A percentile compares a stretch with the other conserved stretches of the same genome.
phyloP scores from a whole-genome alignment of 2,113 vertebrate species.

The Chlorodrepanis virens region DNA sequence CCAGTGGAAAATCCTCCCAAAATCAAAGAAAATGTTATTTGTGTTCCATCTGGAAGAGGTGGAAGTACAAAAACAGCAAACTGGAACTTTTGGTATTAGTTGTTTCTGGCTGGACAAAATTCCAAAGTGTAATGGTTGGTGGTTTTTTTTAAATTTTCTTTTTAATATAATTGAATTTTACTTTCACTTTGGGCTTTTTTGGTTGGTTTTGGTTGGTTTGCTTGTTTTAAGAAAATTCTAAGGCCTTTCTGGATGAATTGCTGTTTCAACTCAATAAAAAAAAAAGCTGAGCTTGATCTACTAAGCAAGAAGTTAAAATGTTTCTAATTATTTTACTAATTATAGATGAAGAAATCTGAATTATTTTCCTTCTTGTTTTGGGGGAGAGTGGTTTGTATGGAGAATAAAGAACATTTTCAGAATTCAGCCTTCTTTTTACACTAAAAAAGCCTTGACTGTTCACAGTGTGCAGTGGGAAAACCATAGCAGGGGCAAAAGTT shows the following conservation, averaged over 20 bases:
- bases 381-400: neutral
- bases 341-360: neutral
- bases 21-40: neutral
- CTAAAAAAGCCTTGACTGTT: neutral
- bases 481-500: neutral
- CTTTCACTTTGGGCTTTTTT: neutral
- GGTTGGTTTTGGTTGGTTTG: neutral
- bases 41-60: neutral
- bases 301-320: neutral
- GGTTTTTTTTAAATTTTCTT: neutral
- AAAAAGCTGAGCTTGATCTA: neutral
- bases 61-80: neutral
- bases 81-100: rapidly evolving
- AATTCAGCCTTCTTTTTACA: neutral
- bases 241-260: neutral
- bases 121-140: neutral
- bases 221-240: neutral
- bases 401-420: neutral
- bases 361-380: neutral
- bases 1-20: neutral
- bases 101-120: neutral
- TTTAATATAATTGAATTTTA: neutral
- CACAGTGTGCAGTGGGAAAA: neutral
- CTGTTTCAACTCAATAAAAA: neutral
- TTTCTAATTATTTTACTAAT: neutral